Base-by-base conservation (phyloP, 2,113 vertebrate species). In the Bos taurus region DNA sequence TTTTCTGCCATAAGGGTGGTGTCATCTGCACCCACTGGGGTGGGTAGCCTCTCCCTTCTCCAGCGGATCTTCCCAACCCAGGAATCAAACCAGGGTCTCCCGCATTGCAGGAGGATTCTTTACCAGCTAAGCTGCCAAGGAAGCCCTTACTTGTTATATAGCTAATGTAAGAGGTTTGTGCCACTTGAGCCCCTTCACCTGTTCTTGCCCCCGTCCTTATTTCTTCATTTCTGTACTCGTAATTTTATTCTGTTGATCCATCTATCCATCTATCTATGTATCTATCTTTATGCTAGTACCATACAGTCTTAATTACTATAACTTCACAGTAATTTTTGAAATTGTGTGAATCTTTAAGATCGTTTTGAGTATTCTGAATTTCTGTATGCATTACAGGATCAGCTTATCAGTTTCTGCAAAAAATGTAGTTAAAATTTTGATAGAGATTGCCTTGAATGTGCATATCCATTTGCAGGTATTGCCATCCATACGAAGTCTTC, bases 351-450 rank as follows among this genome's bases (percentile, higher is more conserved):
- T 88, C 26, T 82, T 71, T 28, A 83, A 88, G 17, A 71, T 97
- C 83, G 52, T 91, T 96, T 85, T 91, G 50, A 2, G n/a, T 96
- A 26, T 86, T 89, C 43, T 83, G 33, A 94, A 85, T 94, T 97
- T 96, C 59, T 28, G 14, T 11, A 7, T 91, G 43, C 88, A 86
- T 93, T 95, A 90, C 93, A 84, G 12, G 26, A 67, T 93, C 26
- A 82, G 7, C 10, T 83, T 96, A 33, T 46, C 57, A 74, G 40
- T 94, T 89, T 92, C 64, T 85, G 30, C 33, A 59, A 87, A 92
- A 62, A 33, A 91, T 40, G 3, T 52, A 88, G 50, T 52, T 84
- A 84, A 80, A 95, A 78, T 83, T 95, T 90, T 95, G 30, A 48
- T 50, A 90, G 16, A 6, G 30, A 67, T 86, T 92, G 28, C 19